Conservation (phyloP, 2,888 invertebrate species). For the Tiliacea aurago region DNA sequence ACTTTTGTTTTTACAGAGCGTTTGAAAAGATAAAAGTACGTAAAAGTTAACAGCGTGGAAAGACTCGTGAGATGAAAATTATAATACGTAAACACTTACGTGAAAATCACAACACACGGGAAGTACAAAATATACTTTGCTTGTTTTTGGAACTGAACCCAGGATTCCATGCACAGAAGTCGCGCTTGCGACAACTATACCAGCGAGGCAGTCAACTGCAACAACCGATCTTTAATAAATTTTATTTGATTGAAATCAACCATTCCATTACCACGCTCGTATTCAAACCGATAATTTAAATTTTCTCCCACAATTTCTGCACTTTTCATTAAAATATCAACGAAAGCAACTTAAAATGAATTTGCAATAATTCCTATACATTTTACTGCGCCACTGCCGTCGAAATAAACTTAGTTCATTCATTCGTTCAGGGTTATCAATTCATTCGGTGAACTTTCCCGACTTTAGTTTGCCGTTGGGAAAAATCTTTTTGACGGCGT, state of each 20-base stretch:
- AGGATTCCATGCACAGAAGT: neutral
- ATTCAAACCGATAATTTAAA: slow-evolving; percentile 32
- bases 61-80: neutral
- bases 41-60: neutral
- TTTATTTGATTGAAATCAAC: neutral
- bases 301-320: slow-evolving; percentile 20
- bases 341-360: slow-evolving; percentile 29
- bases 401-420: slow-evolving; percentile 51
- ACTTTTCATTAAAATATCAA: slow-evolving; percentile 42
- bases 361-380: slow-evolving; percentile 35
- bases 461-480: slow-evolving; percentile 8
- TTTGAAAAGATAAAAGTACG: slow-evolving; percentile 9
- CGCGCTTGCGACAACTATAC: accelerated
- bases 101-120: neutral
- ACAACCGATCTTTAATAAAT: neutral
- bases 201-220: neutral
- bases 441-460: slow-evolving; percentile 50
- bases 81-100: too few species aligned
- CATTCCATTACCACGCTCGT: neutral
- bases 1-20: slow-evolving; percentile 11
- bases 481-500: slow-evolving; percentile 27
- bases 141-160: neutral
- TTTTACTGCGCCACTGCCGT: slow-evolving; percentile 34
- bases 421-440: slow-evolving; percentile 56
- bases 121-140: neutral